These are phyloP conservation scores for Ligdia adustata DNA, from an alignment of 2,888 invertebrate genomes.

Conservation along the genomic window DNA sequence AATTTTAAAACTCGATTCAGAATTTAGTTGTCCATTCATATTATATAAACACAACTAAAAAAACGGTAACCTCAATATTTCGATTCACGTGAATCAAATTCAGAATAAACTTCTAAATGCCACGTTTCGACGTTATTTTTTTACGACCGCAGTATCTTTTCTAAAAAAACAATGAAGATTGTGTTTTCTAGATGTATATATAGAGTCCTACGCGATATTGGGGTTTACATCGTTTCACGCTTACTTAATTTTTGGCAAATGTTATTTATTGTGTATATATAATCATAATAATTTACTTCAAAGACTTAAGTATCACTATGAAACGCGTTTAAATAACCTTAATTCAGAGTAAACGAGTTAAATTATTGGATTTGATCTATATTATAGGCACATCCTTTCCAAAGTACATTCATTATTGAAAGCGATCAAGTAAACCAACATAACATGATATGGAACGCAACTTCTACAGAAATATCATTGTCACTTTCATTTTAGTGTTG, in stretches of 20 bases:
- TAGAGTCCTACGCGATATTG: background rate
- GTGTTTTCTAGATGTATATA: constrained; percentile 3
- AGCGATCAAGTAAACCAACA: background rate
- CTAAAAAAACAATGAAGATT: constrained; percentile 6
- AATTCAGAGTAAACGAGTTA: no score
- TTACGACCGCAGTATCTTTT: constrained; percentile 5
- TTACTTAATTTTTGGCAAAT: background rate
- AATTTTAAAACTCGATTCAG: no score
- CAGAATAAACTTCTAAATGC: constrained; percentile 3
- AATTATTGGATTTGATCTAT: no score
- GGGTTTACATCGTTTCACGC: background rate
- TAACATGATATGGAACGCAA: no score
- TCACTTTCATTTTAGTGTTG: no score
- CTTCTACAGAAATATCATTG: no score
- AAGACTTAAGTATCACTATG: no score
- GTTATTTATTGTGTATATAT: background rate
- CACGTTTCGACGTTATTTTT: constrained; percentile 7
- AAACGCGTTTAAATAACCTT: no score
- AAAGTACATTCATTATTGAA: background rate
- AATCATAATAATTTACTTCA: background rate
- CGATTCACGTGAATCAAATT: constrained; percentile 6
- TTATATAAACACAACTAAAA: no score
- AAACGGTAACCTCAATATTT: background rate
- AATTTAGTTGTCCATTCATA: no score
- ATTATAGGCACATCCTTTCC: no score